Conservation (phyloP, 2,113 vertebrate genomes). For the Puffinus mauretanicus region DNA sequence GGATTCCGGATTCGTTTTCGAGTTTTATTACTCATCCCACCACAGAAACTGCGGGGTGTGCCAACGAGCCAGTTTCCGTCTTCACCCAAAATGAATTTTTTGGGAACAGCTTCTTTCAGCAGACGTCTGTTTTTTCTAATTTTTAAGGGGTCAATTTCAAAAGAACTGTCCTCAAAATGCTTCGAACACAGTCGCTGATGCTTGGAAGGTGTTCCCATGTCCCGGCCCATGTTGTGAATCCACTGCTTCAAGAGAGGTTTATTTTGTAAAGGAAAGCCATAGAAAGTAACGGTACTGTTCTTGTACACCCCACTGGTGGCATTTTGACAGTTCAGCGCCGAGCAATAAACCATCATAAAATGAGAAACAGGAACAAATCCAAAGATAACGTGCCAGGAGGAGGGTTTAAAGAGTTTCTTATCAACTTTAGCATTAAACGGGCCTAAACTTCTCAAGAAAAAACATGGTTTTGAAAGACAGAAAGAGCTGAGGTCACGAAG, state of each 20-base stretch:
- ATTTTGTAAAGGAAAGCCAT: background rate
- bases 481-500: background rate
- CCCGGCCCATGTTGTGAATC: background rate
- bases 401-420: background rate
- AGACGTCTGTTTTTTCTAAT: accelerated
- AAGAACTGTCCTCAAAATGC: conserved; percentile 12
- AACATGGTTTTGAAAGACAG: background rate
- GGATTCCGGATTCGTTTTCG: background rate
- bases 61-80: background rate
- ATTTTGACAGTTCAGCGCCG: background rate
- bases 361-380: accelerated
- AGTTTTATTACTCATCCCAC: accelerated
- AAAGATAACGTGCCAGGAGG: background rate
- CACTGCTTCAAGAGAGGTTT: background rate
- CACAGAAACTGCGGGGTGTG: accelerated
- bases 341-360: background rate
- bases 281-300: background rate
- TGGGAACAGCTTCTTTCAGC: background rate
- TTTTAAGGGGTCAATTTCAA: accelerated
- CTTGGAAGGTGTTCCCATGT: background rate
- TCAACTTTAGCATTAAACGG: accelerated
- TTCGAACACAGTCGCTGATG: background rate
- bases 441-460: accelerated
- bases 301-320: background rate
- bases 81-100: background rate